phyloP scores from a whole-genome alignment of 1,140 invertebrate genomes.

The Armadillidium nasatum region DNA sequence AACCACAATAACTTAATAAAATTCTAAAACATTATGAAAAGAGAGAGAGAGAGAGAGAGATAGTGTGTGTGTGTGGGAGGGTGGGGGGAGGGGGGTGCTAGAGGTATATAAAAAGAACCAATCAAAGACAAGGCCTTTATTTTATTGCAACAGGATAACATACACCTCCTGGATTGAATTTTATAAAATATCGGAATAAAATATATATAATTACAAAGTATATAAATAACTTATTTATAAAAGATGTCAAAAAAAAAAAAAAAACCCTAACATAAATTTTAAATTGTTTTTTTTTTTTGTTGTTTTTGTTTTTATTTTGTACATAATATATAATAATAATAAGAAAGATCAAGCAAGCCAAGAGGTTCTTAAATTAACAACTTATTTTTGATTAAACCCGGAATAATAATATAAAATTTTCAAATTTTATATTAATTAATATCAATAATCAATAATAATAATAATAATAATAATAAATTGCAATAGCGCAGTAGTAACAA shows the following conservation, averaged over 20 bases:
- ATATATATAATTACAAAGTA: conserved; percentile 7
- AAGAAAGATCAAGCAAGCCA: not conserved
- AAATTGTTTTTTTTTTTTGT: not conserved
- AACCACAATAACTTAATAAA: too few species aligned
- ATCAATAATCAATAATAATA: too few species aligned
- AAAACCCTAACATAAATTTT: not conserved
- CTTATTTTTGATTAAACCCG: too few species aligned
- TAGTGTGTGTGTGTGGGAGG: too few species aligned
- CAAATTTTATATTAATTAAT: too few species aligned
- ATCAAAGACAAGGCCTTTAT: not conserved
- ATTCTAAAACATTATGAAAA: too few species aligned
- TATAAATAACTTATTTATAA: conserved; percentile 3
- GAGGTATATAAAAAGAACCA: not conserved
- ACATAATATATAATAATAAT: not conserved
- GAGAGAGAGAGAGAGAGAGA: too few species aligned
- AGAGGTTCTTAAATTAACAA: too few species aligned
- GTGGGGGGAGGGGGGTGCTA: too few species aligned
- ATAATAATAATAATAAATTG: too few species aligned
- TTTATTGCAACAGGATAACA: conserved; percentile 13
- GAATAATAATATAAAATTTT: too few species aligned
- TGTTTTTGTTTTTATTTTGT: not conserved
- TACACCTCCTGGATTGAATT: not conserved
- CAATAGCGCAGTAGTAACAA: too few species aligned
- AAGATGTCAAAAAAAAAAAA: not conserved
- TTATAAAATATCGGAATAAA: not conserved